These are phyloP conservation scores for Hybognathus amarus DNA, from an alignment of 2,797 vertebrate species.

Conservation along the genomic window DNA sequence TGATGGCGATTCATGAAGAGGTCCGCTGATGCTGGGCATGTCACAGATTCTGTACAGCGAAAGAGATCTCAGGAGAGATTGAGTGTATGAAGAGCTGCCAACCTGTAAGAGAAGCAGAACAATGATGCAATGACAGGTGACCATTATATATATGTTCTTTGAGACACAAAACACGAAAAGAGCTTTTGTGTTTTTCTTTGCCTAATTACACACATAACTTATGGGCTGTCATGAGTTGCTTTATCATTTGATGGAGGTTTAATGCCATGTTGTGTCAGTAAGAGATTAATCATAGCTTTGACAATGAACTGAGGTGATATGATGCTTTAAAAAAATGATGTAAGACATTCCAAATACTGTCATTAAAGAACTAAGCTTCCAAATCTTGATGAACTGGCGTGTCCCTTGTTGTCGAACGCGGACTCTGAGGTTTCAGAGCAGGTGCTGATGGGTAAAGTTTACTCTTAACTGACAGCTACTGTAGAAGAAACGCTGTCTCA, in stretches of 20 bases:
- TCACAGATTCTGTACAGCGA: neutral
- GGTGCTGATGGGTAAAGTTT: slow-evolving; percentile 14
- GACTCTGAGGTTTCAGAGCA: neutral
- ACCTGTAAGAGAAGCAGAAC: neutral
- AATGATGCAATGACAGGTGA: neutral
- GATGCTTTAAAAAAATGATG: slow-evolving; percentile 15
- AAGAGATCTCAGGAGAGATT: neutral
- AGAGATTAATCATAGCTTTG: slow-evolving; percentile 39
- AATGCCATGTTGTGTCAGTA: neutral
- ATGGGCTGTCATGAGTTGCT: slow-evolving; percentile 11
- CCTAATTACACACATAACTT: slow-evolving; percentile 26
- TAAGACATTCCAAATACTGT: slow-evolving; percentile 8
- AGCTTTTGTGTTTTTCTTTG: slow-evolving; percentile 4
- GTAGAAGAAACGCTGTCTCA: neutral
- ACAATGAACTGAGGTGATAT: slow-evolving; percentile 22
- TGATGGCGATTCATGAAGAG: slow-evolving; percentile 10
- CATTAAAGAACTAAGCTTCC: slow-evolving; percentile 22
- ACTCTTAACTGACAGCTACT: slow-evolving; percentile 19
- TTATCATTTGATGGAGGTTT: slow-evolving; percentile 17
- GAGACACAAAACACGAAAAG: neutral
- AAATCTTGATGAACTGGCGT: slow-evolving; percentile 16
- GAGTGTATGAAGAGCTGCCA: neutral
- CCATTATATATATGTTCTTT: slow-evolving; percentile 7
- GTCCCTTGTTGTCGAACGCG: neutral
- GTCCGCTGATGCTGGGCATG: neutral